These are phyloP conservation scores for Myotis daubentonii DNA, from an alignment of 2,797 vertebrate genomes.

Conservation along the genomic window DNA sequence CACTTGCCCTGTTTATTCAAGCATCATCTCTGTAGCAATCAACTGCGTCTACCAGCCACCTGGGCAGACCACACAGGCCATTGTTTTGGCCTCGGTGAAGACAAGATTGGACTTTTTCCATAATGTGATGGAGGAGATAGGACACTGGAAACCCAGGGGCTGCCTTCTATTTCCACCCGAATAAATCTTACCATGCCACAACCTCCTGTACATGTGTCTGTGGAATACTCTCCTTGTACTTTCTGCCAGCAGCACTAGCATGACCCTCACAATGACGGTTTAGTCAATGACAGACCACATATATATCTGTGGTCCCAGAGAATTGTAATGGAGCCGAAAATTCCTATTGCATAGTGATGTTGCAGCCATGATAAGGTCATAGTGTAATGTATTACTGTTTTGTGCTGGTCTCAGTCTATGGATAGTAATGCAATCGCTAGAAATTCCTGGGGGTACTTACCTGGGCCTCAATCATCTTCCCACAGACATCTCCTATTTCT, in stretches of 20 bases:
- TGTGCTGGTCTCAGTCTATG: neutral
- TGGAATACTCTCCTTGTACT: neutral
- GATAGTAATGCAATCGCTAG: neutral
- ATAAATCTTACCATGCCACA: neutral
- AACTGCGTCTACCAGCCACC: neutral
- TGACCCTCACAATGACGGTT: neutral
- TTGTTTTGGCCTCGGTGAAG: neutral
- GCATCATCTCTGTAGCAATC: neutral
- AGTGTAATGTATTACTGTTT: neutral
- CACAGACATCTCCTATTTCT: neutral
- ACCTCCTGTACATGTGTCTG: neutral
- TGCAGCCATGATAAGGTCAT: neutral
- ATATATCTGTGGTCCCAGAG: neutral
- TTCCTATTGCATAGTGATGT: neutral
- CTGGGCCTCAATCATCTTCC: neutral
- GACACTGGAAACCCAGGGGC: neutral
- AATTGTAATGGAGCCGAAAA: neutral
- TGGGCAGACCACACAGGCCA: neutral
- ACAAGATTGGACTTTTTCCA: neutral
- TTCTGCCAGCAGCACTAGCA: neutral
- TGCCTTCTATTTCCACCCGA: neutral
- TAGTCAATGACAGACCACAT: neutral
- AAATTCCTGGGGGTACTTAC: neutral
- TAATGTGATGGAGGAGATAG: neutral
- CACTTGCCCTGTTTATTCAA: neutral